Evolutionary conservation across 2,113 vertebrate genomes (phyloP).

Genomic region (Phrynosoma blainvillii): DNA sequence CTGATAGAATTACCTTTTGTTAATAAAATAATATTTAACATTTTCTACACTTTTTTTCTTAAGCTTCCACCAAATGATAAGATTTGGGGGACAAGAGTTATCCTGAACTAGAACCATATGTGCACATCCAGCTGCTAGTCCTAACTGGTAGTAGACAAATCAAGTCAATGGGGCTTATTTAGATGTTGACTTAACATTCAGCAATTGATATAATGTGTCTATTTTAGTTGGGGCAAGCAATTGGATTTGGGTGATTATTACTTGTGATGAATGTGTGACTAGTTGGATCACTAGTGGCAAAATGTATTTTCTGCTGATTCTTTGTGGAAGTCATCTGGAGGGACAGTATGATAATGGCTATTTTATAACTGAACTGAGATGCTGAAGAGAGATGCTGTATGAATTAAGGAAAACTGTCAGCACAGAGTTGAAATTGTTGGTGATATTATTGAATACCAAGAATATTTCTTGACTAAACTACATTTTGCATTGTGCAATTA

Average conservation of each 20-base stretch:
- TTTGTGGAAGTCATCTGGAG: background rate
- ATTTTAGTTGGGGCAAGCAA: no score
- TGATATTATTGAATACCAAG: no score
- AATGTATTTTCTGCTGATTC: background rate
- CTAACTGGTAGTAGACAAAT: no score
- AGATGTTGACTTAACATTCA: no score
- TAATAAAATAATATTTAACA: slow-evolving; percentile 9
- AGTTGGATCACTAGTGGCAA: background rate
- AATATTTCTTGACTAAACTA: no score
- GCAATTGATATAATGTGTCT: no score
- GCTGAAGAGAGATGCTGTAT: background rate
- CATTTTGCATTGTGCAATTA: no score
- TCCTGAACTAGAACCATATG: background rate
- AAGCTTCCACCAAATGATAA: background rate
- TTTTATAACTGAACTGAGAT: background rate
- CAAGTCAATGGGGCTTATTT: no score
- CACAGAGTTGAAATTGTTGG: no score
- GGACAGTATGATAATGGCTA: background rate
- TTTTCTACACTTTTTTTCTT: background rate
- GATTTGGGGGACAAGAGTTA: background rate
- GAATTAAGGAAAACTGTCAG: no score
- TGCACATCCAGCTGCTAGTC: no score
- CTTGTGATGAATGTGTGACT: background rate
- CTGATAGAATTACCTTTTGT: slow-evolving; percentile 4
- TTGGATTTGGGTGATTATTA: no score